Base-by-base conservation (phyloP, 2,888 invertebrate genomes). In the Heliconius charithonia region DNA sequence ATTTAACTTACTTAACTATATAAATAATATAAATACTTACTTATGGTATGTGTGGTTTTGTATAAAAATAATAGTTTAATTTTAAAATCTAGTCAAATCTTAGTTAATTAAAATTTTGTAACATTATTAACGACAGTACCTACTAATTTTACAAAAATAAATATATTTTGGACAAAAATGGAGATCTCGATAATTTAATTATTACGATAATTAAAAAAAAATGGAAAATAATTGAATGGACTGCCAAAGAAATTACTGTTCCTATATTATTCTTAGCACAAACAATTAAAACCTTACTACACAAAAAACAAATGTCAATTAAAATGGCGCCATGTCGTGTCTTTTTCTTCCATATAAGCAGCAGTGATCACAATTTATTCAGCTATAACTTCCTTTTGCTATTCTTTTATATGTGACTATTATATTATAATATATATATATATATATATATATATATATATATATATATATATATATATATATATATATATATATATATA, bases 221-320 rank as follows among this genome's bases (percentile, higher is more conserved):
- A 41, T 45, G 25, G 16, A 9, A 41, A 25, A 69, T 69, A 45
- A 69, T 69, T 41, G 7, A 45, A 29, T 69, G 41, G 69, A 41
- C 69, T 51, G 78, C 80, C 80, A 80, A 80, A 80, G 80, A 75
- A 75, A 59, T 62, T 19, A 69, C 66, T 51, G 78, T 80, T 78
- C 78, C 78, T 75, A 72, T 51, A 62, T 37, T 73, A 41, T 32
- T 29, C 10, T n/a, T 13, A 67, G 29, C 45, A 56, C 62, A 62
- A 63, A 37, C 25, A 63, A 7, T 13, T 63, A 22, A 59, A 73
- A 41, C 32, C 13, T 63, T n/a, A 9, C n/a, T 41, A 22, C 32
- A 41, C 1, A 27, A n/a, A 22, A 56, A 56, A 1, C n/a, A 65
- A 45, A 63, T 63, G 63, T 63, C 63, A 65, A 65, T 65, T 29